Evolutionary conservation across 2,888 invertebrate species (phyloP).

Genomic region (Dryobotodes eremita): DNA sequence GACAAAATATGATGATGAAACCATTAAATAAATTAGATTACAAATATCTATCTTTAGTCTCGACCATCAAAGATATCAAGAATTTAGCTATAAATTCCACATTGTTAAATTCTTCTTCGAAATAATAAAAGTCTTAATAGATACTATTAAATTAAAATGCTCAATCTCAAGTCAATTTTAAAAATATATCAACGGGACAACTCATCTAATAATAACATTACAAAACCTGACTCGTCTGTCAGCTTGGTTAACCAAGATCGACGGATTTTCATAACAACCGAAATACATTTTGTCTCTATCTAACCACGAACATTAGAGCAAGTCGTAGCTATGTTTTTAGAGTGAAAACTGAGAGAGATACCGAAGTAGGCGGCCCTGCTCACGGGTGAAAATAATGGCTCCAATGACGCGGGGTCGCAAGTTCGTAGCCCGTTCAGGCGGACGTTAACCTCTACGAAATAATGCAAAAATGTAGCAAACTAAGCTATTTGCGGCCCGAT

Average conservation of each 20-base stretch:
- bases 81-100: slow-evolving; percentile 18
- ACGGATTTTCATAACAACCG: slow-evolving; percentile 22
- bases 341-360: slow-evolving; percentile 55
- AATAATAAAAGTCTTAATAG: not conserved
- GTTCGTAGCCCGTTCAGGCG: slow-evolving; percentile 76
- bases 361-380: slow-evolving; percentile 59
- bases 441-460: slow-evolving; percentile 74
- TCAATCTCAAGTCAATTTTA: not conserved
- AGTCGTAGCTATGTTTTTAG: slow-evolving; percentile 22
- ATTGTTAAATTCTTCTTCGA: not conserved
- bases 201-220: not conserved
- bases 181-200: slow-evolving; percentile 3
- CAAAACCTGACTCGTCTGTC: slow-evolving; percentile 27
- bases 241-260: slow-evolving; percentile 13
- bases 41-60: not conserved
- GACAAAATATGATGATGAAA: not conserved
- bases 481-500: slow-evolving; percentile 31
- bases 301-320: slow-evolving; percentile 14
- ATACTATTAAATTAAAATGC: slow-evolving; percentile 1
- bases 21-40: not conserved
- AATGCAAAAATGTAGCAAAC: slow-evolving; percentile 67
- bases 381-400: slow-evolving; percentile 72
- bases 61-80: not conserved
- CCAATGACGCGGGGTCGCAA: slow-evolving; percentile 76
- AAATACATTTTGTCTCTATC: slow-evolving; percentile 29